These are phyloP conservation scores for Cheumatopsyche charites DNA, from an alignment of 1,140 invertebrate species.

Conservation along the genomic window DNA sequence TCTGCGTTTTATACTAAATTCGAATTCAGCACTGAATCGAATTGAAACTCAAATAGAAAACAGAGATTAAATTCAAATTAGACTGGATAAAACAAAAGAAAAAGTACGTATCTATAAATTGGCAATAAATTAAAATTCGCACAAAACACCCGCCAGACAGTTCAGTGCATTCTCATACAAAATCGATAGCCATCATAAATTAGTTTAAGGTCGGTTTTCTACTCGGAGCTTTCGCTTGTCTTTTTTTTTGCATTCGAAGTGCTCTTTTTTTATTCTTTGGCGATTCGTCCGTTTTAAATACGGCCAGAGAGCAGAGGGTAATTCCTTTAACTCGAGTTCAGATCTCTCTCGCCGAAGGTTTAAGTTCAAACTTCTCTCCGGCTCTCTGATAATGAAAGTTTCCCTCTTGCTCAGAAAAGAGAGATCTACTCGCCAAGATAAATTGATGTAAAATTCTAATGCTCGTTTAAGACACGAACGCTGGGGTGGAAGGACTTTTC, in stretches of 20 bases:
- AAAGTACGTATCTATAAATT: no score
- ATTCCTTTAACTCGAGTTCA: slow-evolving; percentile 33
- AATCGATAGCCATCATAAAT: slow-evolving; percentile 10
- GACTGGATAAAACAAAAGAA: no score
- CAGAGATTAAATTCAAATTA: no score
- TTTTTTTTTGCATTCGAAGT: neutral
- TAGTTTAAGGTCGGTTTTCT: slow-evolving; percentile 15
- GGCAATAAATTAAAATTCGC: no score
- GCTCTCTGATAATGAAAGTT: slow-evolving; percentile 22
- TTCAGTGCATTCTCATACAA: neutral
- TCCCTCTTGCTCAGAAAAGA: neutral
- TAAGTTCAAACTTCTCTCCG: slow-evolving; percentile 28
- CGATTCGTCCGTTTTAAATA: slow-evolving; percentile 32
- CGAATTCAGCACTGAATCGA: no score
- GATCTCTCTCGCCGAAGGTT: slow-evolving; percentile 22
- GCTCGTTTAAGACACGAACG: neutral
- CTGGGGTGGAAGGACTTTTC: neutral
- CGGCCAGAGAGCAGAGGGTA: slow-evolving; percentile 24
- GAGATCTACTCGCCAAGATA: slow-evolving; percentile 4
- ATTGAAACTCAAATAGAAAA: no score
- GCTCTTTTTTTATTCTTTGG: neutral
- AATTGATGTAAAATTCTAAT: slow-evolving; percentile 23
- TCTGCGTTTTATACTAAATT: no score
- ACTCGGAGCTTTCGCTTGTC: neutral
- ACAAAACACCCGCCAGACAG: no score